These are phyloP conservation scores for Acrobasis suavella DNA, from an alignment of 2,888 invertebrate genomes.

Conservation along the genomic window DNA sequence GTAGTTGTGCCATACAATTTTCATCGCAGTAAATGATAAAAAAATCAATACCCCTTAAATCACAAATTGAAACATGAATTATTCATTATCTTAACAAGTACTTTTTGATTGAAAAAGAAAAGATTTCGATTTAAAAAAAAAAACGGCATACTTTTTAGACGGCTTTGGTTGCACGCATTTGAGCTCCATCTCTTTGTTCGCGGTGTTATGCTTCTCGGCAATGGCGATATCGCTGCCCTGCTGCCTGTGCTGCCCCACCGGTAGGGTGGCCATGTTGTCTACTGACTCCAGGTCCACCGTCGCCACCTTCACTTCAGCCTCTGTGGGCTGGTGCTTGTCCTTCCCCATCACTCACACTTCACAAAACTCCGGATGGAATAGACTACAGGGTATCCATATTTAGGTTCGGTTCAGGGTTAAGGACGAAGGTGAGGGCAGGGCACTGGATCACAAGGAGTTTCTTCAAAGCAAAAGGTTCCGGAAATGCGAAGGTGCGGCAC, in stretches of 20 bases:
- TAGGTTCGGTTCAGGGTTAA: slow-evolving; percentile 50
- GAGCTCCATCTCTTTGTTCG: slow-evolving; percentile 93
- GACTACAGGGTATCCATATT: slow-evolving; percentile 49
- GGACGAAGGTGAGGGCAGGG: slow-evolving; percentile 56
- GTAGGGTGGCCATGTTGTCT: slow-evolving; percentile 95
- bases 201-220: slow-evolving; percentile 91
- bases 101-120: no score
- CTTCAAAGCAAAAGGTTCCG: slow-evolving; percentile 59
- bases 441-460: slow-evolving; percentile 48
- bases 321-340: slow-evolving; percentile 76
- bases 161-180: slow-evolving; percentile 93
- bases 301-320: slow-evolving; percentile 93
- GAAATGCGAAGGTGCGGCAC: slow-evolving; percentile 67
- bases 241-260: slow-evolving; percentile 89
- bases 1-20: no score
- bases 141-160: slow-evolving; percentile 88
- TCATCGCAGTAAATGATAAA: no score
- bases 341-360: slow-evolving; percentile 67
- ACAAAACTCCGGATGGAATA: slow-evolving; percentile 41
- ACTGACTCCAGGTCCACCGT: slow-evolving; percentile 93
- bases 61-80: no score
- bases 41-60: no score
- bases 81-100: no score
- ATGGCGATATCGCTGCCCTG: slow-evolving; percentile 87
- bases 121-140: not conserved